phyloP scores from a whole-genome alignment of 2,797 vertebrate species.

The Sebastes reedi region DNA sequence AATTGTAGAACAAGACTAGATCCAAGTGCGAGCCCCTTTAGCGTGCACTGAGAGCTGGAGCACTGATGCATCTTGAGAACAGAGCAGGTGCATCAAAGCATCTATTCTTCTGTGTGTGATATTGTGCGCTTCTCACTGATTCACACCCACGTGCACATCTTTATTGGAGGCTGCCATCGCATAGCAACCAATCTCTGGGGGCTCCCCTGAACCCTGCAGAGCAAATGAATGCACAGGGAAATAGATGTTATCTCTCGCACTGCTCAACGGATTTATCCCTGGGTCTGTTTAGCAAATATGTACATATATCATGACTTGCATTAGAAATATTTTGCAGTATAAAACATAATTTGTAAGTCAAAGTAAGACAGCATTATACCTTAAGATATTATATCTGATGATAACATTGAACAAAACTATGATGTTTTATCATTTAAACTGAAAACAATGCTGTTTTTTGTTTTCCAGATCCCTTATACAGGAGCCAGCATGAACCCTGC shows the following conservation, averaged over 20 bases:
- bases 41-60: background rate
- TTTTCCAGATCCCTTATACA: conserved; percentile 91
- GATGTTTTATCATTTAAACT: background rate
- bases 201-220: conserved; percentile 57
- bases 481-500: conserved; percentile 99
- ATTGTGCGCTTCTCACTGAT: conserved; percentile 45
- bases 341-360: background rate
- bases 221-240: conserved; percentile 64
- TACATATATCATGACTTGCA: background rate
- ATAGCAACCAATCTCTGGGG: conserved; percentile 76
- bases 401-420: background rate
- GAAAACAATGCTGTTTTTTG: background rate
- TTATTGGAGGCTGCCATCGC: conserved; percentile 68
- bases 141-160: conserved; percentile 68
- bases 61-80: background rate
- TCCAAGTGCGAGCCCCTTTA: conserved; percentile 1
- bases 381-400: background rate
- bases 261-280: conserved; percentile 20
- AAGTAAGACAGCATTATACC: background rate
- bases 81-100: conserved; percentile 44
- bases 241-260: conserved; percentile 46
- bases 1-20: background rate
- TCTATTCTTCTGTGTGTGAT: conserved; percentile 53
- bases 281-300: conserved; percentile 12
- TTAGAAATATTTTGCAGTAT: background rate